Percentiles rank a stretch among this genome's conserved stretches.
Evolutionary conservation across 2,797 vertebrate species (phyloP).

Genomic region (Aeoliscus strigatus): DNA sequence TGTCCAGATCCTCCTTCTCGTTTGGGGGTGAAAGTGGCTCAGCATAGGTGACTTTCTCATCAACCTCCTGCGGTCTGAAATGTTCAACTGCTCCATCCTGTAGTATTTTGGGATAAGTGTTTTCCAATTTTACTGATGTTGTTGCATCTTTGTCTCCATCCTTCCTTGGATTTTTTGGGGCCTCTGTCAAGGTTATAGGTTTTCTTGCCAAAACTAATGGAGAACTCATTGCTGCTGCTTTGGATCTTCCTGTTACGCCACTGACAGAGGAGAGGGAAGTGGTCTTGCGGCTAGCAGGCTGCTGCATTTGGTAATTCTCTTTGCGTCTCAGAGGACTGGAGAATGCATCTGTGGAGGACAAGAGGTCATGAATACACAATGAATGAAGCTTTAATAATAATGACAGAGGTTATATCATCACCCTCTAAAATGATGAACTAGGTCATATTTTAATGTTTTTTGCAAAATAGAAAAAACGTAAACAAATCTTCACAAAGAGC

Average conservation of each 20-base stretch:
- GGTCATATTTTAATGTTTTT: too few relatives aligned
- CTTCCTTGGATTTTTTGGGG: conserved; percentile 6
- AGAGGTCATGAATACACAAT: too few relatives aligned
- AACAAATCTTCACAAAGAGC: too few relatives aligned
- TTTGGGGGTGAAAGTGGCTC: conserved; percentile 47
- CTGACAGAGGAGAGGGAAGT: conserved; percentile 27
- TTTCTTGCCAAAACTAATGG: conserved; percentile 23
- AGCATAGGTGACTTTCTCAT: conserved; percentile 50
- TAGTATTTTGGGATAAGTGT: conserved; percentile 47
- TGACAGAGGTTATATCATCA: too few relatives aligned
- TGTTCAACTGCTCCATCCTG: conserved; percentile 46
- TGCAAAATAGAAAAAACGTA: too few relatives aligned
- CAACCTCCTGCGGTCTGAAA: conserved; percentile 54
- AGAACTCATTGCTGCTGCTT: conserved; percentile 8
- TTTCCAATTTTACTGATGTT: conserved; percentile 17
- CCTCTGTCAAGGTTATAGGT: conserved; percentile 16
- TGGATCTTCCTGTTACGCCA: conserved; percentile 17
- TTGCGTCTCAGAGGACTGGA: conserved; percentile 46
- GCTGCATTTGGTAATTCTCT: conserved; percentile 41
- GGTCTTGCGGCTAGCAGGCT: conserved; percentile 29
- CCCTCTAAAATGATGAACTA: too few relatives aligned
- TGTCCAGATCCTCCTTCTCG: conserved; percentile 16
- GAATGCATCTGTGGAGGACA: conserved; percentile 59
- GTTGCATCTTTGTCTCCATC: conserved; percentile 7
- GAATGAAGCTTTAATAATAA: too few relatives aligned